A percentile compares a stretch with the other conserved stretches of the same genome.
phyloP scores from a whole-genome alignment of 2,888 invertebrate genomes.

The Athalia rosae region DNA sequence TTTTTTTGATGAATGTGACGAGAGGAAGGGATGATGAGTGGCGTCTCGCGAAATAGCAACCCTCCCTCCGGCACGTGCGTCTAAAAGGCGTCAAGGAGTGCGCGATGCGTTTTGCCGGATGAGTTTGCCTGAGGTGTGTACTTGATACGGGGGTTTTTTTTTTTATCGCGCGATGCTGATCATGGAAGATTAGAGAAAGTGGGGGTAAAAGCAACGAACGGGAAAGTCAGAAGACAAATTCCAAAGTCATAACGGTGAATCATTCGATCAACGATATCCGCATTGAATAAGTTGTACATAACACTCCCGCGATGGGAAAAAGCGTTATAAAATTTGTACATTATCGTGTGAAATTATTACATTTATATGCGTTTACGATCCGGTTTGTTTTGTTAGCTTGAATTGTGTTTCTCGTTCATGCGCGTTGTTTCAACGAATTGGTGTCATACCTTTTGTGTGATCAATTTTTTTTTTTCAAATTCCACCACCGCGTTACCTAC shows the following conservation, averaged over 20 bases:
- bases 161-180: conserved; percentile 12
- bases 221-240: too few relatives aligned
- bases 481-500: too few relatives aligned
- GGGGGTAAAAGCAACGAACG: not conserved
- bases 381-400: conserved; percentile 1
- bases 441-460: too few relatives aligned
- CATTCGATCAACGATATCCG: too few relatives aligned
- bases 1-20: not conserved
- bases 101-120: conserved; percentile 36
- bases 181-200: not conserved
- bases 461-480: too few relatives aligned
- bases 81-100: conserved; percentile 38
- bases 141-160: conserved; percentile 16
- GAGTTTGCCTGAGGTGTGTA: conserved; percentile 24
- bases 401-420: not conserved
- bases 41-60: conserved; percentile 24
- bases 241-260: too few relatives aligned
- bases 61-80: not conserved
- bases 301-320: not conserved
- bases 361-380: not conserved
- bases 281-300: too few relatives aligned
- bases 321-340: not conserved
- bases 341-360: not conserved
- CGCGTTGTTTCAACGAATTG: not conserved
- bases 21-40: not conserved